These are phyloP conservation scores for Hydroisotoma schaefferi DNA, from an alignment of 2,888 invertebrate genomes.

Conservation along the genomic window DNA sequence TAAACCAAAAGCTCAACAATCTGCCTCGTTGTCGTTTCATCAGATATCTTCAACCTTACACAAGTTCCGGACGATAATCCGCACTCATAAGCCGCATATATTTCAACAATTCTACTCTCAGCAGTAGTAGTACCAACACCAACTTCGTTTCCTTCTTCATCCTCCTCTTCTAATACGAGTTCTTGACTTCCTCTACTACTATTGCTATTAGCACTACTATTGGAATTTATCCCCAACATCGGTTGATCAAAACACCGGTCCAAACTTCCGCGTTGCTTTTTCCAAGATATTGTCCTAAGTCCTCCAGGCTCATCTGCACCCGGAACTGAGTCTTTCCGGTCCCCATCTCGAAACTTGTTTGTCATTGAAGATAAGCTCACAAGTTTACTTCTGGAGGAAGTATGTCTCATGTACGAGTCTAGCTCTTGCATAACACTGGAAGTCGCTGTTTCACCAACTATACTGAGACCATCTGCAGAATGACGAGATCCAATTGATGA, in stretches of 20 bases:
- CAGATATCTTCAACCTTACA: slow-evolving; percentile 87
- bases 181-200: background rate
- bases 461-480: background rate
- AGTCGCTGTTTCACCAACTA: background rate
- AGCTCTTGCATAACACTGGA: slow-evolving; percentile 4
- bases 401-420: slow-evolving; percentile 10
- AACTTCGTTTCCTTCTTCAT: background rate
- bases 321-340: background rate
- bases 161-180: background rate
- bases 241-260: slow-evolving; percentile 6
- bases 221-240: background rate
- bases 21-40: slow-evolving; percentile 87
- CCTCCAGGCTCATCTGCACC: slow-evolving; percentile 7
- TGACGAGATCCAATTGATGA: background rate
- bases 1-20: slow-evolving; percentile 93
- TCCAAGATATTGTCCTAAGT: slow-evolving; percentile 8
- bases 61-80: slow-evolving; percentile 90
- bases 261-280: slow-evolving; percentile 12
- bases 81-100: slow-evolving; percentile 93
- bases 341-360: background rate
- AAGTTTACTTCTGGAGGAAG: slow-evolving; percentile 10
- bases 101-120: slow-evolving; percentile 58
- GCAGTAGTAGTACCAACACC: background rate
- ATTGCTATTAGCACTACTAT: background rate
- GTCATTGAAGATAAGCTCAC: slow-evolving; percentile 13